Conservation (phyloP, 2,113 vertebrate species). For the Triplophysa siluroides region DNA sequence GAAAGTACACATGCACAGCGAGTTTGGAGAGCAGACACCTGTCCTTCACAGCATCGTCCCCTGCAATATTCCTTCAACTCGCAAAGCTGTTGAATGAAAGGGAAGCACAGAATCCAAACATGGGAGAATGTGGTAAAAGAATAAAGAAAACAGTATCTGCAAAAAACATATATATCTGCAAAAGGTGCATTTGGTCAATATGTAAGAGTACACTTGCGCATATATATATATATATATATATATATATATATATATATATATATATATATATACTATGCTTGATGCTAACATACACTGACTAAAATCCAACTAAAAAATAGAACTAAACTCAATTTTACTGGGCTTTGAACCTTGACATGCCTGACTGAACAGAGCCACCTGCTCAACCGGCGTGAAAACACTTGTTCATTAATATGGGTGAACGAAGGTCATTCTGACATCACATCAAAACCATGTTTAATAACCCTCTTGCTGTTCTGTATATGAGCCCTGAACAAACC, state of each 20-base stretch:
- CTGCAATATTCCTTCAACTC: background rate
- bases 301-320: background rate
- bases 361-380: background rate
- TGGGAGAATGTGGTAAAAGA: background rate
- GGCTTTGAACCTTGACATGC: background rate
- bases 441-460: background rate
- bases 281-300: background rate
- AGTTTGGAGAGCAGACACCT: constrained; percentile 24
- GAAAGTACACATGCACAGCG: background rate
- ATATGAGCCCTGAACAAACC: background rate
- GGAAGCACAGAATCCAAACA: background rate
- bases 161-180: background rate
- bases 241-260: no score
- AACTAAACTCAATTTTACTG: background rate
- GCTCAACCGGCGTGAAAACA: background rate
- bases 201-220: background rate
- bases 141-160: constrained; percentile 10
- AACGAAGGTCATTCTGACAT: constrained; percentile 22
- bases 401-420: constrained; percentile 8
- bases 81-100: constrained; percentile 1
- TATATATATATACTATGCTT: no score
- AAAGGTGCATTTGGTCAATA: no score
- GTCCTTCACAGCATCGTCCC: background rate
- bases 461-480: background rate
- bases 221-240: no score